Evolutionary conservation across 2,113 vertebrate genomes (phyloP).

Genomic region (Engystomops pustulosus): DNA sequence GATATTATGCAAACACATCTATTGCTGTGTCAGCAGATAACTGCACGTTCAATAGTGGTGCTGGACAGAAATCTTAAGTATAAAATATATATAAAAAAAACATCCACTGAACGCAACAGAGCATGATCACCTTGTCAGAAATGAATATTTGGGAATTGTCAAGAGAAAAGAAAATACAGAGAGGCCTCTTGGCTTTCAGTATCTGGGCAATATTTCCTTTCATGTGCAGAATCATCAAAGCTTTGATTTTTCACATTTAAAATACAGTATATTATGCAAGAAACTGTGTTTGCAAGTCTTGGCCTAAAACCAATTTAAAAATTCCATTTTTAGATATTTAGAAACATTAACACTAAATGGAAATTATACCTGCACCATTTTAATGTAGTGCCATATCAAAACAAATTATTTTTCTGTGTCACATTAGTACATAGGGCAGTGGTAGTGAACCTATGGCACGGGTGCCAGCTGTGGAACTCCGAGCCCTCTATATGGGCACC

Average conservation of each 20-base stretch:
- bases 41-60: no score
- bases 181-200: background rate
- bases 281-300: background rate
- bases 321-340: background rate
- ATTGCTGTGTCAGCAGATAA: no score
- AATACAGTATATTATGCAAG: constrained; percentile 50
- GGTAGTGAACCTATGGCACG: no score
- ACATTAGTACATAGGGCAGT: no score
- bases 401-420: no score
- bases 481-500: no score
- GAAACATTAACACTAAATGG: background rate
- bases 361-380: no score
- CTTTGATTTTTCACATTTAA: constrained; percentile 45
- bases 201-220: constrained; percentile 10
- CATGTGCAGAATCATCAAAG: constrained; percentile 43
- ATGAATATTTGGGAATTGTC: background rate
- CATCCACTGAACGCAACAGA: background rate
- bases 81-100: background rate
- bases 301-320: background rate
- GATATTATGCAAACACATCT: no score
- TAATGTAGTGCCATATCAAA: no score
- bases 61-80: no score
- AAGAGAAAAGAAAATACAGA: constrained; percentile 8
- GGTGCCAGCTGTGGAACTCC: no score
- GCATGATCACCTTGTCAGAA: constrained; percentile 3